Evolutionary conservation across 2,113 vertebrate genomes (phyloP).

Genomic region (Glaucidium brasilianum): DNA sequence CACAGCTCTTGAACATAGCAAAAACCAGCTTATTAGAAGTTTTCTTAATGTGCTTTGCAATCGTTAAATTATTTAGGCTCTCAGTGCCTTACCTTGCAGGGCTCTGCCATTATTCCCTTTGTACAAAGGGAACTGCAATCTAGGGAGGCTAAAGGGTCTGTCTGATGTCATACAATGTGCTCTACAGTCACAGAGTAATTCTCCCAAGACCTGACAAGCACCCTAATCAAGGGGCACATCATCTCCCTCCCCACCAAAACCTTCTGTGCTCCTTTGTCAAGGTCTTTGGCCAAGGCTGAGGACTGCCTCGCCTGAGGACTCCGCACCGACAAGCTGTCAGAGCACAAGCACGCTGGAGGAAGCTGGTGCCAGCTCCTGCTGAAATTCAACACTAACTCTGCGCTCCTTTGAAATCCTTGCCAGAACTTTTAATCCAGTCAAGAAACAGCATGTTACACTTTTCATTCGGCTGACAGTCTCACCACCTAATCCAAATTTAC

Average conservation of each 20-base stretch:
- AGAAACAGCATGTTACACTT: constrained; percentile 17
- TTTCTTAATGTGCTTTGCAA: background rate
- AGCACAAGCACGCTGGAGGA: background rate
- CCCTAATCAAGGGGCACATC: background rate
- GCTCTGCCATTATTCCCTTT: background rate
- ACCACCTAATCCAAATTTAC: background rate
- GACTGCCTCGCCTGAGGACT: background rate
- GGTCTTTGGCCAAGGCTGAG: background rate
- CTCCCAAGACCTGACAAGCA: background rate
- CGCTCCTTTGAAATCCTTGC: constrained; percentile 18
- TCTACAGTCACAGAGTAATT: background rate
- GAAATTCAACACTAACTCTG: background rate
- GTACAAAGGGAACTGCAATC: background rate
- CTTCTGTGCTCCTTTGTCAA: background rate
- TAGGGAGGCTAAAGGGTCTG: background rate
- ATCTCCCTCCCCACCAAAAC: background rate
- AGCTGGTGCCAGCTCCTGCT: background rate
- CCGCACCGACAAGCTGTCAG: background rate
- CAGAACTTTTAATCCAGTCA: constrained; percentile 13
- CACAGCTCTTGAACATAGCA: background rate
- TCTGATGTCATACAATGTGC: background rate
- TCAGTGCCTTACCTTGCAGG: background rate
- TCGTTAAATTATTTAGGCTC: background rate
- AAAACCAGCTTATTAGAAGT: background rate
- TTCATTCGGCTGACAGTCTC: background rate